Percentiles rank a stretch among this genome's conserved stretches.
phyloP scores from a whole-genome alignment of 2,888 invertebrate species.

The Harpalus rubripes region DNA sequence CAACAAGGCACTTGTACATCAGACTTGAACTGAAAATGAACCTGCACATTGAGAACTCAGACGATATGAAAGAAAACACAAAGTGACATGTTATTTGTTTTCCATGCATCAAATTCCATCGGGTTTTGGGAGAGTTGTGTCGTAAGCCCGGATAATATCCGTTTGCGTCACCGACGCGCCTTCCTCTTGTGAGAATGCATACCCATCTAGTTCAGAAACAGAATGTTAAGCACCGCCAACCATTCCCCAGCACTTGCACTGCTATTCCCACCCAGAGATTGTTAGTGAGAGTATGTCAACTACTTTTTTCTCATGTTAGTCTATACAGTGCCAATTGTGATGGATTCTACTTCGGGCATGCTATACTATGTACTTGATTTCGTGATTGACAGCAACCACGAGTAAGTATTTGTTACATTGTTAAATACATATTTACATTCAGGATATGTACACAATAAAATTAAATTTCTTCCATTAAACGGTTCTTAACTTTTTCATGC shows the following conservation, averaged over 20 bases:
- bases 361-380: constrained; percentile 8
- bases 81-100: constrained; percentile 38
- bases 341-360: constrained; percentile 32
- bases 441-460: constrained; percentile 1
- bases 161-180: constrained; percentile 96
- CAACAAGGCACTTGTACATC: constrained; percentile 66
- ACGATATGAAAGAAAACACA: constrained; percentile 37
- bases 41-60: constrained; percentile 60
- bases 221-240: constrained; percentile 22
- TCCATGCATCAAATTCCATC: constrained; percentile 78
- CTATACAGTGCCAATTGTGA: constrained; percentile 26
- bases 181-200: constrained; percentile 99
- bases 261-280: constrained; percentile 11
- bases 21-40: constrained; percentile 61
- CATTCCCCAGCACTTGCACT: constrained; percentile 15
- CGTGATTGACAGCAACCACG: constrained; percentile 30
- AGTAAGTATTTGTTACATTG: background rate
- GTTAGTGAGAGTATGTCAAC: constrained; percentile 15
- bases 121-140: constrained; percentile 93
- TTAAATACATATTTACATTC: constrained; percentile 36
- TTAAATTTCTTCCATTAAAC: background rate
- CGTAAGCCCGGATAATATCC: constrained; percentile 96
- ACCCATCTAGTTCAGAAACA: constrained; percentile 87
- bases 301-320: constrained; percentile 15
- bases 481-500: background rate